Evolutionary conservation across 2,797 vertebrate genomes (phyloP).

Genomic region (Muscicapa comitata): DNA sequence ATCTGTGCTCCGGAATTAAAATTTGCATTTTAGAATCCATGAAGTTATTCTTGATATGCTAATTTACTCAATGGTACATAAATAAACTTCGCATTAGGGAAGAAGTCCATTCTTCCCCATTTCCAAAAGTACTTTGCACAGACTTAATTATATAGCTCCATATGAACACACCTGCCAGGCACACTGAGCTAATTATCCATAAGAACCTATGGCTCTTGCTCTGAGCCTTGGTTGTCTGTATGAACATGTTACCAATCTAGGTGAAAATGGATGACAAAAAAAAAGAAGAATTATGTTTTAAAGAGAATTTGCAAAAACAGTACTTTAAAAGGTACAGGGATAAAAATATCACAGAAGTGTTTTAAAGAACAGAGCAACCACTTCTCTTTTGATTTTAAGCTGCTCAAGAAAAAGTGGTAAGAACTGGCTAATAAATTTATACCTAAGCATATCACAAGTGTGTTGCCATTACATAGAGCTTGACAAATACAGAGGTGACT

Average conservation of each 20-base stretch:
- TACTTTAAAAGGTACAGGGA: not conserved
- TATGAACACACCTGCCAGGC: not conserved
- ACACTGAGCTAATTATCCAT: not conserved
- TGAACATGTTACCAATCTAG: not conserved
- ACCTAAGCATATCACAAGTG: not conserved
- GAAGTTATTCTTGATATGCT: not conserved
- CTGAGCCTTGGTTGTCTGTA: not conserved
- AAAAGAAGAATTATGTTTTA: not conserved
- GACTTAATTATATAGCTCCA: not conserved
- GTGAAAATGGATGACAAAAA: not conserved
- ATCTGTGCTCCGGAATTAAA: not conserved
- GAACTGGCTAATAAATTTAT: not conserved
- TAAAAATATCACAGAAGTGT: not conserved
- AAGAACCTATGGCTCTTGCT: fast-evolving
- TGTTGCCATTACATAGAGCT: not conserved
- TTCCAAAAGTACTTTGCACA: not conserved
- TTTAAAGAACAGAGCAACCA: not conserved
- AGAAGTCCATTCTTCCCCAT: not conserved
- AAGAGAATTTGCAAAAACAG: not conserved
- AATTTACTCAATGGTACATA: not conserved
- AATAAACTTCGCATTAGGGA: not conserved
- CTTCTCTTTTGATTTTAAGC: not conserved
- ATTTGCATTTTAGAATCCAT: not conserved
- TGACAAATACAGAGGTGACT: not conserved
- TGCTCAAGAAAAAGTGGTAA: not conserved